Percentiles rank a stretch among this genome's conserved stretches.
phyloP scores from a whole-genome alignment of 2,797 vertebrate genomes.

The Cyclopterus lumpus region DNA sequence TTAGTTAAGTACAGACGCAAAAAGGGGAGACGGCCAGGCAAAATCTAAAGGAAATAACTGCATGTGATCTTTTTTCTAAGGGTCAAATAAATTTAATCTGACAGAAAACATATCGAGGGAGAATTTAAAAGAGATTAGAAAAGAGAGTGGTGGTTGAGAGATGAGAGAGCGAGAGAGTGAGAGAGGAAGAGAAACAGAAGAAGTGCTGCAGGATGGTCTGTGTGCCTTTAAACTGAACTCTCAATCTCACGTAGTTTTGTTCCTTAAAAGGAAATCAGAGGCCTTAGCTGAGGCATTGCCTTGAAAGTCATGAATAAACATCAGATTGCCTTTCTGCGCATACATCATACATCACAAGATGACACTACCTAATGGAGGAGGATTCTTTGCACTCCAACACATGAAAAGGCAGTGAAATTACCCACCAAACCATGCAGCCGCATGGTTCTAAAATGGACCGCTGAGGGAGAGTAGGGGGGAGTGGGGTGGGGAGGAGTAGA shows the following conservation, averaged over 20 bases:
- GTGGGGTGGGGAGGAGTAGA: slow-evolving; percentile 55
- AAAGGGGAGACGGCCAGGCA: slow-evolving; percentile 67
- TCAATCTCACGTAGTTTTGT: slow-evolving; percentile 85
- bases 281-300: slow-evolving; percentile 81
- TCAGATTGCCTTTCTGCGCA: slow-evolving; percentile 82
- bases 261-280: slow-evolving; percentile 87
- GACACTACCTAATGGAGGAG: slow-evolving; percentile 84
- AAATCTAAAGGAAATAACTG: slow-evolving; percentile 80
- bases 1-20: slow-evolving; percentile 71
- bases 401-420: slow-evolving; percentile 85
- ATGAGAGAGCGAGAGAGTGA: slow-evolving; percentile 38
- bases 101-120: slow-evolving; percentile 80
- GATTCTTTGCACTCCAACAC: slow-evolving; percentile 80
- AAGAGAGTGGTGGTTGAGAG: slow-evolving; percentile 50
- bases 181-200: slow-evolving; percentile 35
- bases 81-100: slow-evolving; percentile 84
- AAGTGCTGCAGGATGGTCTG: slow-evolving; percentile 72
- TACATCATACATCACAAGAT: slow-evolving; percentile 87
- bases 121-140: slow-evolving; percentile 75
- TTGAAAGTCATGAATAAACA: slow-evolving; percentile 88
- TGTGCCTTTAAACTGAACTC: slow-evolving; percentile 83
- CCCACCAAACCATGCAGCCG: slow-evolving; percentile 74
- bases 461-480: slow-evolving; percentile 66
- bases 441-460: slow-evolving; percentile 77
- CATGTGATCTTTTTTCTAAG: slow-evolving; percentile 78